These are phyloP conservation scores for Argyrosomus regius DNA, from an alignment of 2,797 vertebrate genomes.

Conservation along the genomic window DNA sequence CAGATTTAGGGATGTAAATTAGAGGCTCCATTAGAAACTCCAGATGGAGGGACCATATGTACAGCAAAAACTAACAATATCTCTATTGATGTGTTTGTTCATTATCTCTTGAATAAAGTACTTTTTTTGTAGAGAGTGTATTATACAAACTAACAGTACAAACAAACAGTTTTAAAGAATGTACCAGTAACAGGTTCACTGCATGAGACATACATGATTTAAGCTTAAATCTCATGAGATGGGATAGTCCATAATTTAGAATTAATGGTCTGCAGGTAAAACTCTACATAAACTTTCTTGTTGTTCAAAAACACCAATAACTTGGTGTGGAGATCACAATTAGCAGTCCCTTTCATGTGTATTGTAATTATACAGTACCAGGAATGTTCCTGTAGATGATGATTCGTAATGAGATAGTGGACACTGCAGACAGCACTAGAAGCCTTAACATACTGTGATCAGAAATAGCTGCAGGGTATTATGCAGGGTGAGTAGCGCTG, in stretches of 20 bases:
- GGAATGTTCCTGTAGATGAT: background rate
- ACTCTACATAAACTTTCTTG: no score
- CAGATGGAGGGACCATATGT: constrained; percentile 10
- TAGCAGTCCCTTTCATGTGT: background rate
- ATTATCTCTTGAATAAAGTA: background rate
- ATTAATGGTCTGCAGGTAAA: background rate
- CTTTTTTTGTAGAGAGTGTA: background rate
- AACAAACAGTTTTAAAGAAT: background rate
- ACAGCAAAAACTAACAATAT: background rate
- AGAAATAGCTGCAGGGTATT: constrained; percentile 33
- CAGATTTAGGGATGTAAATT: background rate
- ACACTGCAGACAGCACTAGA: background rate
- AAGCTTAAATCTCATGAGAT: background rate
- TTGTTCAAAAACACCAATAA: background rate
- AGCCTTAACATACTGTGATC: background rate
- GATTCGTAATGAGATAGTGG: background rate
- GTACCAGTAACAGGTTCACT: background rate
- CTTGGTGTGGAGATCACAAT: background rate
- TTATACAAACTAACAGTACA: background rate
- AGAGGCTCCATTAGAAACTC: background rate
- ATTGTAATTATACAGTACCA: background rate
- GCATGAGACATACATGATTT: background rate
- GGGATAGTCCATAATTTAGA: background rate
- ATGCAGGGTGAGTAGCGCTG: background rate
- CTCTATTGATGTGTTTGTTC: background rate